phyloP scores from a whole-genome alignment of 2,797 vertebrate genomes.

The Mus minutoides region DNA sequence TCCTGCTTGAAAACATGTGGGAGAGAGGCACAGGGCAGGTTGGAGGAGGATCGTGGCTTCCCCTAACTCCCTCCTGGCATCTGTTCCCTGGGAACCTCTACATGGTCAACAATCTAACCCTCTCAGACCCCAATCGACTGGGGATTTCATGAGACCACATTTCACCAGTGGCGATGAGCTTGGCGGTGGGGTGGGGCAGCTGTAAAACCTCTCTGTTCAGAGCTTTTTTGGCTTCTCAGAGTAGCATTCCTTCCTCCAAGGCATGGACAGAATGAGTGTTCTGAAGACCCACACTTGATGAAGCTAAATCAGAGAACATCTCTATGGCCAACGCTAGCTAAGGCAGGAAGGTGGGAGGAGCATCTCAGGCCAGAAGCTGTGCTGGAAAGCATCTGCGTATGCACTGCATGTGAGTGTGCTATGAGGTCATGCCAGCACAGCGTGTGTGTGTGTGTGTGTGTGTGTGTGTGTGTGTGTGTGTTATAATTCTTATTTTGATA shows the following conservation, averaged over 20 bases:
- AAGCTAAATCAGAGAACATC: not conserved
- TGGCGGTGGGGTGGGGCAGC: too few relatives aligned
- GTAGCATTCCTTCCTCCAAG: not conserved
- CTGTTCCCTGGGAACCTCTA: not conserved
- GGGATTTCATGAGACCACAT: not conserved
- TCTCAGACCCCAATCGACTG: not conserved
- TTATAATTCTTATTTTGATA: too few relatives aligned
- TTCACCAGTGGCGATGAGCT: too few relatives aligned
- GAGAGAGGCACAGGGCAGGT: not conserved
- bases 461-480: too few relatives aligned
- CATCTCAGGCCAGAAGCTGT: not conserved
- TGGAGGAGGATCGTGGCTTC: too few relatives aligned
- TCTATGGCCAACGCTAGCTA: not conserved
- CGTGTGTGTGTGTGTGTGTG: too few relatives aligned
- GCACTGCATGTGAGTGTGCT: not conserved
- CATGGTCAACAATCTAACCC: too few relatives aligned
- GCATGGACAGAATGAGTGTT: too few relatives aligned
- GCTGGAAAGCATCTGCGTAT: not conserved
- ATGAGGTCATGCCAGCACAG: not conserved
- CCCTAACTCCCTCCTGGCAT: too few relatives aligned
- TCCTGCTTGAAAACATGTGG: not conserved
- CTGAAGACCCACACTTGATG: not conserved
- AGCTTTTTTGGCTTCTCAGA: not conserved
- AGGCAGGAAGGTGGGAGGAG: not conserved
- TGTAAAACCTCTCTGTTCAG: rapidly evolving